Conservation (phyloP, 30 jellyfish, hydroid and myxozoan genomes). For the Euphysa ruthae region DNA sequence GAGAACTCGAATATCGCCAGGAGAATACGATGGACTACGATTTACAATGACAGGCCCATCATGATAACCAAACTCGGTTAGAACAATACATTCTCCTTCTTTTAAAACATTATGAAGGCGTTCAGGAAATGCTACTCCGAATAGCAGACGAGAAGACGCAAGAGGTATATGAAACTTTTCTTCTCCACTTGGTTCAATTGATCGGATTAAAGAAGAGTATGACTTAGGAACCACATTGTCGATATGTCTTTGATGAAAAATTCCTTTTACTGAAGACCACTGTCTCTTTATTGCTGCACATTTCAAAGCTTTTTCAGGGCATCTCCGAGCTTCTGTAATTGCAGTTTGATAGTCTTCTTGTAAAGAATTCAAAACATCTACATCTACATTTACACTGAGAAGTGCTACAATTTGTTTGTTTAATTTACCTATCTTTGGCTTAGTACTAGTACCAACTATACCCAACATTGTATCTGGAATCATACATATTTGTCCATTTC, state of each 20-base stretch:
- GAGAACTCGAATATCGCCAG: slow-evolving; percentile 72
- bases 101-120: slow-evolving; percentile 42
- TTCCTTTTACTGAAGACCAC: neutral
- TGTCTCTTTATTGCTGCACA: neutral
- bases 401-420: neutral
- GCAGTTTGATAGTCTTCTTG: neutral
- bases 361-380: neutral
- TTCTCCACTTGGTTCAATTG: no score
- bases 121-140: slow-evolving; percentile 71
- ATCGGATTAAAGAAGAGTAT: no score
- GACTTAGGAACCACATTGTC: no score
- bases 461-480: neutral
- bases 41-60: slow-evolving; percentile 42
- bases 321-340: neutral
- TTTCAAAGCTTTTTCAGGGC: neutral
- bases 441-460: neutral
- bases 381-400: neutral
- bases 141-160: no score
- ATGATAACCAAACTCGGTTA: slow-evolving; percentile 37
- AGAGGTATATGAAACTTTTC: neutral
- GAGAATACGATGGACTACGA: slow-evolving; percentile 77
- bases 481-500: neutral
- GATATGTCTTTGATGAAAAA: neutral
- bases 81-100: slow-evolving; percentile 57
- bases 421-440: neutral